Evolutionary conservation across 2,113 vertebrate genomes (phyloP), one percentile per base, ranked within the genome.

Genomic region (Brevimyrus niger): DNA sequence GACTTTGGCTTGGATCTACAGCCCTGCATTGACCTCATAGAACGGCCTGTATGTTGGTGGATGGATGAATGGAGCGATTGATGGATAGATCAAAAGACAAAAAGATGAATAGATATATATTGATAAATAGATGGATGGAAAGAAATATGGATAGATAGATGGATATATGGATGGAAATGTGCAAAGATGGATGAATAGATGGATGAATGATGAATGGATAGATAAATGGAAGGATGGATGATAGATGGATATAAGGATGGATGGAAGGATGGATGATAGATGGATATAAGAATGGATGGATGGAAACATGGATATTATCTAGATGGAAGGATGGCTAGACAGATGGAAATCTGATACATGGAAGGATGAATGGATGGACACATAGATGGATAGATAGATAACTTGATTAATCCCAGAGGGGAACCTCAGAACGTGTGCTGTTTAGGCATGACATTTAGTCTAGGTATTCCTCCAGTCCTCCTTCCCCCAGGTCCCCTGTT

Each of bases 11-110:
- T 97, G 1, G 97, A 98, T 93, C 91, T 98, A 48, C 97, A 98
- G 93, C 97, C 97, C 73, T 97, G 97, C 94, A 97, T 97, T 11
- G 97, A 97, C 93, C 96, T 97, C 93, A 98, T 97, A 0, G 97
- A 97, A 93, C 96, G 95, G 89, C 97, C 97, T 47, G 97, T 98
- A 92, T 87, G 95, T 58, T 35, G 73, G 35, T 38, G 73, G 15
- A 42, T 42, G 13, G 23, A 31, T 73, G 69, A 13, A 17, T 76
- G 69, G 69, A 76, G 17, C 11, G 65, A 76, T 73, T 27, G 65
- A 69, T 69, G 27, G 27, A 73, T 35, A 4, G 31, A 80, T 80
- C 15, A 19, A 80, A 15, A 10, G 61, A 65, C 9, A 27, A 3
- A 69, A 31, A 11, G n/a, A 27, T 27, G 61, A n/a, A 10, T 9